Percentiles rank a stretch among this genome's conserved stretches.
Conservation (phyloP, 2,888 invertebrate species). For the Cantharis flavilabris region DNA sequence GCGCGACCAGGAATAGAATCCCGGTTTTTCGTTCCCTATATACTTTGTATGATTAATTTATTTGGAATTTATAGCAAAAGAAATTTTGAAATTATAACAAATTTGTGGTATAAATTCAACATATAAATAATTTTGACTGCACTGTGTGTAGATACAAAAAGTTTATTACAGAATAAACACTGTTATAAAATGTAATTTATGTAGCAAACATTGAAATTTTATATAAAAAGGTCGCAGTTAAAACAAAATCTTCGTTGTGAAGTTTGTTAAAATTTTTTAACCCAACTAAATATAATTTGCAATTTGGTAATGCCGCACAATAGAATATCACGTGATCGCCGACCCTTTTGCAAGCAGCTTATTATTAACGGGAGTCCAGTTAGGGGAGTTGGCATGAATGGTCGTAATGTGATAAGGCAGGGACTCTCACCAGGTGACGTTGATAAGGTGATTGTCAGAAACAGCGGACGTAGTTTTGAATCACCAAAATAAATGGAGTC, state of each 20-base stretch:
- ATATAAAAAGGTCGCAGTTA: neutral
- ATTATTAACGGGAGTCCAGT: conserved; percentile 29
- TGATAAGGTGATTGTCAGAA: conserved; percentile 35
- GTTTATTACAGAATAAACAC: neutral
- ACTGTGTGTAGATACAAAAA: neutral
- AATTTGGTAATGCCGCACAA: conserved; percentile 22
- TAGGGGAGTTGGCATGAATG: conserved; percentile 31
- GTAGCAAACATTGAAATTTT: neutral
- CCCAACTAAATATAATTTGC: conserved; percentile 19
- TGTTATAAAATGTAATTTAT: neutral
- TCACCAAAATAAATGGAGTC: conserved; percentile 34
- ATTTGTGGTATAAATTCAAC: neutral
- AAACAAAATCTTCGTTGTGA: neutral
- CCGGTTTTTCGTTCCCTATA: no score
- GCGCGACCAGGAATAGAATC: no score
- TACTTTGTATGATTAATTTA: no score
- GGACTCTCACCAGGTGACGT: conserved; percentile 35
- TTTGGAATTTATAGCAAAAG: no score
- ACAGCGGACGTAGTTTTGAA: conserved; percentile 27
- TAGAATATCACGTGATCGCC: conserved; percentile 23
- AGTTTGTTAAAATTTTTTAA: conserved; percentile 14
- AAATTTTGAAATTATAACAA: no score
- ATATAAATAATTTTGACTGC: neutral
- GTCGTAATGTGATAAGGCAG: conserved; percentile 37
- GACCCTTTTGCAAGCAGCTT: conserved; percentile 12